Evolutionary conservation across 2,888 invertebrate species (phyloP).

Genomic region (Drosophila helvetica): DNA sequence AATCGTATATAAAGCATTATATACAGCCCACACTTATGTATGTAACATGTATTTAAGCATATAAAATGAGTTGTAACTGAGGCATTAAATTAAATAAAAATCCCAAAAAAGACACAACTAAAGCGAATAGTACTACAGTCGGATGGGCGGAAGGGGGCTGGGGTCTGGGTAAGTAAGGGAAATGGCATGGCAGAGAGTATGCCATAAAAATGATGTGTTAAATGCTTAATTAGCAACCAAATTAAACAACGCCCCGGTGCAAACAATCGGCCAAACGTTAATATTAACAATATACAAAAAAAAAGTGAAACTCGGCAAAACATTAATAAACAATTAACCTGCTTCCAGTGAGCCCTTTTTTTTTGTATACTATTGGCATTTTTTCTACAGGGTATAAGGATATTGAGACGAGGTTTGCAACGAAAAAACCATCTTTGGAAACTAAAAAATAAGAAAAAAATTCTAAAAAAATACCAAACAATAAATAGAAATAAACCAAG

Average conservation of each 20-base stretch:
- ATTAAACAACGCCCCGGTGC: slow-evolving; percentile 54
- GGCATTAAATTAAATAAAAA: slow-evolving; percentile 51
- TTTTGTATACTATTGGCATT: neutral
- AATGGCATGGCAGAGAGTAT: slow-evolving; percentile 29
- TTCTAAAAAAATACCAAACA: too few species aligned
- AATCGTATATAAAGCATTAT: slow-evolving; percentile 33
- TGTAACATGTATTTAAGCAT: slow-evolving; percentile 75
- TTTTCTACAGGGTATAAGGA: neutral
- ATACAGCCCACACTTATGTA: slow-evolving; percentile 35
- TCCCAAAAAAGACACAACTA: slow-evolving; percentile 41
- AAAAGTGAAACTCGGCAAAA: slow-evolving; percentile 37
- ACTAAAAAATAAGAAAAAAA: too few species aligned
- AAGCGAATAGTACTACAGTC: slow-evolving; percentile 21
- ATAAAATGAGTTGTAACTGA: slow-evolving; percentile 69
- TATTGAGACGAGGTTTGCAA: neutral
- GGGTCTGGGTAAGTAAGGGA: slow-evolving; percentile 30
- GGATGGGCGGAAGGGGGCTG: slow-evolving; percentile 5
- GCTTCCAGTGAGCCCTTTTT: slow-evolving; percentile 14
- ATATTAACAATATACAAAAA: slow-evolving; percentile 34
- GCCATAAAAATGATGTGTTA: slow-evolving; percentile 53
- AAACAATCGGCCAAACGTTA: slow-evolving; percentile 29
- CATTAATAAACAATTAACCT: slow-evolving; percentile 69
- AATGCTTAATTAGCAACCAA: slow-evolving; percentile 68
- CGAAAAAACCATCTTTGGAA: too few species aligned
- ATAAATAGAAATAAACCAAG: too few species aligned